phyloP scores from a whole-genome alignment of 2,888 invertebrate species.

The Ommatoiulus sabulosus region DNA sequence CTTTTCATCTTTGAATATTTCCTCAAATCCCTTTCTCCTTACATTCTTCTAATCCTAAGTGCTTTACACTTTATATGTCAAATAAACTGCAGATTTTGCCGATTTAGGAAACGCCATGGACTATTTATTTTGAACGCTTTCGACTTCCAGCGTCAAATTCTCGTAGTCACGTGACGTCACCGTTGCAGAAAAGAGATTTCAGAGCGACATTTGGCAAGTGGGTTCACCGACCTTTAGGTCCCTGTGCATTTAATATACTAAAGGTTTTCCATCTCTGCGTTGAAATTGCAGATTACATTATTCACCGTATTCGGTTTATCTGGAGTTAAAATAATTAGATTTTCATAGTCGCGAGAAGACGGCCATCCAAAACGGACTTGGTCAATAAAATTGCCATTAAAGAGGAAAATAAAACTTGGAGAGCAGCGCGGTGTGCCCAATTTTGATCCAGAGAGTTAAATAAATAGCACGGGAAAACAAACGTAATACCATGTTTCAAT shows the following conservation, averaged over 20 bases:
- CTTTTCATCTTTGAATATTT: slow-evolving; percentile 22
- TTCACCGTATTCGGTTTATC: not conserved
- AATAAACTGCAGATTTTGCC: slow-evolving; percentile 32
- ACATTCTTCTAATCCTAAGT: slow-evolving; percentile 27
- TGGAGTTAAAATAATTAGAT: not conserved
- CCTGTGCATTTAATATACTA: not conserved
- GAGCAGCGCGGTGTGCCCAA: not conserved
- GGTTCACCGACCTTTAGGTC: not conserved
- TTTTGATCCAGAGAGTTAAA: not conserved
- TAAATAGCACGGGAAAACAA: no score
- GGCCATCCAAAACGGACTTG: not conserved
- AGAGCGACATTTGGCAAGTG: not conserved
- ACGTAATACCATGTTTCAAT: no score
- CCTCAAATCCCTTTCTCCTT: slow-evolving; percentile 7
- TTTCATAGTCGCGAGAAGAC: not conserved
- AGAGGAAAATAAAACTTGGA: not conserved
- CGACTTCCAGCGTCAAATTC: not conserved
- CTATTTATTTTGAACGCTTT: slow-evolving; percentile 20
- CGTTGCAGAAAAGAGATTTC: not conserved
- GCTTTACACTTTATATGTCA: slow-evolving; percentile 34
- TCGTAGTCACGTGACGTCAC: not conserved
- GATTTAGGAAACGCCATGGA: slow-evolving; percentile 15
- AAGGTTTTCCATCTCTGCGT: not conserved
- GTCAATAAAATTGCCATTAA: not conserved
- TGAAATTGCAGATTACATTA: not conserved